These are phyloP conservation scores for Cinclus mexicanus DNA, from an alignment of 2,113 vertebrate genomes.

Conservation along the genomic window DNA sequence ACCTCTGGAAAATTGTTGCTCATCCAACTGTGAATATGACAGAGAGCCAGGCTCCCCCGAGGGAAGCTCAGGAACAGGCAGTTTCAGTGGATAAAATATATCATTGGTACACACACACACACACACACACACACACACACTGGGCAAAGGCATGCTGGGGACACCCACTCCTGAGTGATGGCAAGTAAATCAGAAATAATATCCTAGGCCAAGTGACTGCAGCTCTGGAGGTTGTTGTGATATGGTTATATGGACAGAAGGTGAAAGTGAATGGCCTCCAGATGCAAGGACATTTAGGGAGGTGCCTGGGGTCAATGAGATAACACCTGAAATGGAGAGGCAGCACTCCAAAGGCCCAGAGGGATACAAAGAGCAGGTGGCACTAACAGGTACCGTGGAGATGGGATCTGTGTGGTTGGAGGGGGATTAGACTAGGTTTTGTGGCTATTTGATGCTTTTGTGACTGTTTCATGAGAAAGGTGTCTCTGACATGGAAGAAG, in stretches of 20 bases:
- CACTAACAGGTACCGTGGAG: not conserved
- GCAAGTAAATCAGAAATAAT: not conserved
- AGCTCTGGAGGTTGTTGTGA: not conserved
- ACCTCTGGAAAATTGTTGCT: slow-evolving; percentile 62
- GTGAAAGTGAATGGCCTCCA: not conserved
- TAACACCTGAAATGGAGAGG: not conserved
- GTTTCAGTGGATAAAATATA: not conserved
- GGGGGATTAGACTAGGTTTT: not conserved
- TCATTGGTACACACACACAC: not conserved
- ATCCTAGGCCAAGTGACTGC: not conserved
- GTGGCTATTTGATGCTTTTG: not conserved
- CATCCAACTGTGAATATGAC: slow-evolving; percentile 46
- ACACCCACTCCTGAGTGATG: not conserved
- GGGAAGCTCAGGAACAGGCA: not conserved
- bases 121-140: not conserved
- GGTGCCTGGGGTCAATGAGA: not conserved
- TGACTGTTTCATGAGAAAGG: not conserved
- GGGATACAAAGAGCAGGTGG: not conserved
- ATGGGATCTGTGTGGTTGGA: not conserved
- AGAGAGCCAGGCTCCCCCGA: not conserved
- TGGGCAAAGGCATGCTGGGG: not conserved
- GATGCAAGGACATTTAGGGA: not conserved
- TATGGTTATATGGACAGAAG: not conserved
- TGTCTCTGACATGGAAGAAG: not conserved
- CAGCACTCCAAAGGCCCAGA: fast-evolving